phyloP scores from a whole-genome alignment of 1,140 invertebrate species.

The Solenopsis invicta region DNA sequence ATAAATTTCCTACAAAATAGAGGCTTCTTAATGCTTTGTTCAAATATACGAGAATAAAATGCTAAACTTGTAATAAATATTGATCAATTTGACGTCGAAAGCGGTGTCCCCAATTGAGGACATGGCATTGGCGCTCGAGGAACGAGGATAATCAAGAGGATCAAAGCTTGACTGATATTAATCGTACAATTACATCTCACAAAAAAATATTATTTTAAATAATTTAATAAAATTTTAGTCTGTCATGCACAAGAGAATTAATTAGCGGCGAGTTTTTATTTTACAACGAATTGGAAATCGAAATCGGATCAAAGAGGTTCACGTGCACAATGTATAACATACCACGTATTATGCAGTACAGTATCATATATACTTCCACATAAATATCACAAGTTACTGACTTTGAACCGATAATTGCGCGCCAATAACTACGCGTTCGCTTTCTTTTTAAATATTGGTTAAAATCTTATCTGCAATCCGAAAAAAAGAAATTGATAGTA shows the following conservation, averaged over 20 bases:
- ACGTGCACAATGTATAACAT: constrained; percentile 5
- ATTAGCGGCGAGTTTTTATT: background rate
- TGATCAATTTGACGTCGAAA: background rate
- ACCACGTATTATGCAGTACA: background rate
- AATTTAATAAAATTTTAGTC: background rate
- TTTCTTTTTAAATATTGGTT: background rate
- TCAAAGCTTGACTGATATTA: background rate
- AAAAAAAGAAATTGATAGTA: too few species aligned
- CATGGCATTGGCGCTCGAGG: background rate
- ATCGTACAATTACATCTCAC: background rate
- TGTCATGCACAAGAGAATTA: background rate
- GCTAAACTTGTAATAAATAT: constrained; percentile 1
- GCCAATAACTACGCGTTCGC: background rate
- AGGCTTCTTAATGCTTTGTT: background rate
- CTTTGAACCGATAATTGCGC: background rate
- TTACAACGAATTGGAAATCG: constrained; percentile 45
- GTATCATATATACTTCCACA: constrained; percentile 1
- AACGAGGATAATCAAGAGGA: constrained; percentile 2
- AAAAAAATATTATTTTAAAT: background rate
- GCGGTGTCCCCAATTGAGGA: background rate
- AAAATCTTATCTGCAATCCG: too few species aligned
- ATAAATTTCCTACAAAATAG: background rate
- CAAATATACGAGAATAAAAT: background rate
- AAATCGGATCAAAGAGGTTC: constrained; percentile 48
- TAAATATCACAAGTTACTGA: constrained; percentile 8